These are phyloP conservation scores for Barbus barbus DNA, from an alignment of 2,113 vertebrate species.

Conservation along the genomic window DNA sequence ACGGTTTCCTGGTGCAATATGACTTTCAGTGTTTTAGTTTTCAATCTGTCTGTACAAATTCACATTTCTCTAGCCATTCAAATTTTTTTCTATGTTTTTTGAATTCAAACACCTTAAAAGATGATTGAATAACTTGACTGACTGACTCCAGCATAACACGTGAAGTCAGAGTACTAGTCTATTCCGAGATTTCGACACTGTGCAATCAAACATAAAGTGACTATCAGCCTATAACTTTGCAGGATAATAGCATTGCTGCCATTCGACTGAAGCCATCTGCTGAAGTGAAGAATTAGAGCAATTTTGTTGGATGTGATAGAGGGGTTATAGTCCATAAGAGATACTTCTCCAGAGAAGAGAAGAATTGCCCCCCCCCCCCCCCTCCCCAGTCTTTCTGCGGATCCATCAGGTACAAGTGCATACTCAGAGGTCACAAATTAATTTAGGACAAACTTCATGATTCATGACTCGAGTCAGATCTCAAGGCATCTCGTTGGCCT, in stretches of 20 bases:
- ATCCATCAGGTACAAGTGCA: neutral
- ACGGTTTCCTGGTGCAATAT: neutral
- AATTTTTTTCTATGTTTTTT: neutral
- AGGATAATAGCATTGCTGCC: constrained; percentile 20
- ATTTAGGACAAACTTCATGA: constrained; percentile 33
- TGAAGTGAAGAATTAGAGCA: constrained; percentile 50
- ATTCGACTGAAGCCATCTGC: constrained; percentile 41
- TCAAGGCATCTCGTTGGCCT: neutral
- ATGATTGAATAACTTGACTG: constrained; percentile 19
- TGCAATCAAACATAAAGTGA: constrained; percentile 26
- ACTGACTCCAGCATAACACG: constrained; percentile 1
- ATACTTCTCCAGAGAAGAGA: constrained; percentile 27
- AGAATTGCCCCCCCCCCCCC: neutral
- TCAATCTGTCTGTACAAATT: neutral
- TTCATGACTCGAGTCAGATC: neutral
- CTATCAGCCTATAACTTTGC: constrained; percentile 37
- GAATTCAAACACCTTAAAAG: neutral
- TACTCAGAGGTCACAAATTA: constrained; percentile 9
- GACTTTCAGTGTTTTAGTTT: neutral
- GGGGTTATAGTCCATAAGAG: constrained; percentile 35
- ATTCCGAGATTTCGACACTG: constrained; percentile 18
- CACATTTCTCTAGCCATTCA: neutral
- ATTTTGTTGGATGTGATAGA: constrained; percentile 44
- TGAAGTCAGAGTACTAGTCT: constrained; percentile 16
- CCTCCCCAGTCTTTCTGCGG: neutral